Evolutionary conservation across 64 coral and sea anemone genomes (phyloP).

Genomic region (Trachythela sp.): DNA sequence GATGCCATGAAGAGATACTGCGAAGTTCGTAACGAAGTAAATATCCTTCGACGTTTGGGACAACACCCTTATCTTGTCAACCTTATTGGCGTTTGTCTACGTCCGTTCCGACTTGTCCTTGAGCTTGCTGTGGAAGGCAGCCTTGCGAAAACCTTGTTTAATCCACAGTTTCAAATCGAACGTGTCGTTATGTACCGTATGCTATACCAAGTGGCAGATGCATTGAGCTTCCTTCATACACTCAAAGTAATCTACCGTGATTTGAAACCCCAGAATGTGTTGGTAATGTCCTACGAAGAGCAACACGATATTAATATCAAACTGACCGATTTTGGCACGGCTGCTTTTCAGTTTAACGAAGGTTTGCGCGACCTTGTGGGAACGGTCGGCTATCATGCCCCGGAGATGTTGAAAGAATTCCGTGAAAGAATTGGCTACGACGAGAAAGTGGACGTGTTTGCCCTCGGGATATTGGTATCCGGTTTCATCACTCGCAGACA

Average conservation of each 20-base stretch:
- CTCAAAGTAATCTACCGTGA: conserved; percentile 87
- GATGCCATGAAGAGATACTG: conserved; percentile 73
- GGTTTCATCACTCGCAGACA: neutral
- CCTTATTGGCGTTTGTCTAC: conserved; percentile 78
- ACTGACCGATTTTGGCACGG: conserved; percentile 91
- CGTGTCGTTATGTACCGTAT: conserved; percentile 74
- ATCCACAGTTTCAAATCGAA: conserved; percentile 37
- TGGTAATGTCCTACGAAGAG: conserved; percentile 89
- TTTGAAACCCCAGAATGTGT: conserved; percentile 88
- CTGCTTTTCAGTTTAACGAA: conserved; percentile 70
- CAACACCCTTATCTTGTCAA: conserved; percentile 89
- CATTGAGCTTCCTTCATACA: conserved; percentile 64
- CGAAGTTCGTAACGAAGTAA: conserved; percentile 83
- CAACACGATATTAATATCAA: conserved; percentile 79
- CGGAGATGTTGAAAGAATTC: conserved; percentile 75
- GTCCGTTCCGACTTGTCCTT: conserved; percentile 77
- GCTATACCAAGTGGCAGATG: conserved; percentile 90
- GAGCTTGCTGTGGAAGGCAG: conserved; percentile 80
- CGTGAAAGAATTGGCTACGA: neutral
- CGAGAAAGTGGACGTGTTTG: conserved; percentile 2
- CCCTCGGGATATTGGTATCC: neutral
- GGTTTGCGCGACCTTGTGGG: conserved; percentile 62
- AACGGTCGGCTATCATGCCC: conserved; percentile 69
- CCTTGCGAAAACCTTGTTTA: conserved; percentile 51
- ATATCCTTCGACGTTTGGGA: conserved; percentile 72